Evolutionary conservation across 1,140 invertebrate genomes (phyloP), one percentile per base, ranked within the genome.

Genomic region (Caenorhabditis brenneri): DNA sequence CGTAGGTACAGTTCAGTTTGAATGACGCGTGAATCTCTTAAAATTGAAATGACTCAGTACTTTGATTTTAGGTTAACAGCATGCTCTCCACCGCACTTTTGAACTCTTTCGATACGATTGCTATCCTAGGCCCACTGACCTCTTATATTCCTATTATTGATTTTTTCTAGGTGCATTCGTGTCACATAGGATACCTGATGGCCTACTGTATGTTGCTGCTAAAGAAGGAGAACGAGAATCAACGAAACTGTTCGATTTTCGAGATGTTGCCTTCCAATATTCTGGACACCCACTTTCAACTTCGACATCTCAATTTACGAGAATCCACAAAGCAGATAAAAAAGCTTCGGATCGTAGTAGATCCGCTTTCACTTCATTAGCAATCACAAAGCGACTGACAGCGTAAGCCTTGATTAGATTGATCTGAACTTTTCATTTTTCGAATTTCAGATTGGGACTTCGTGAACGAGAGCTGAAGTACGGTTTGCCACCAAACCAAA

Each of bases 341-440:
- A 78, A 81, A 16, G 79, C 79, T n/a, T 58, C 69, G 42, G 85
- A 85, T 55, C 51, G 80, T 6, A 81, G 83, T 39, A 78, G 78
- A 79, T 80, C 85, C 12, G 85, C 85, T 19, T 85, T 78, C 39
- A 82, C 69, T 42, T 85, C 85, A 16, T 27, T 86, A 39, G 85
- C 85, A 16, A 86, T 86, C 39, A 81, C 85, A 4, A 85, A 80
- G 46, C 69, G 83, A 79, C 69, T 86, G 46, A 86, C 83, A 24
- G 36, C 65, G 79, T 86, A 15, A 80, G 85, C 33, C 7, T 42
- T 58, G 15, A 9, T 79, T 48, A 19, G 3, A n/a, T 33, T 31
- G 16, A 58, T 15, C 19, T 3, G 4, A 39, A n/a, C 58, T 5
- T 6, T 16, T 31, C 19, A 33, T 16, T 33, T 10, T 27, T 7